phyloP scores from a whole-genome alignment of 2,113 vertebrate genomes.

The Lycaon pictus region DNA sequence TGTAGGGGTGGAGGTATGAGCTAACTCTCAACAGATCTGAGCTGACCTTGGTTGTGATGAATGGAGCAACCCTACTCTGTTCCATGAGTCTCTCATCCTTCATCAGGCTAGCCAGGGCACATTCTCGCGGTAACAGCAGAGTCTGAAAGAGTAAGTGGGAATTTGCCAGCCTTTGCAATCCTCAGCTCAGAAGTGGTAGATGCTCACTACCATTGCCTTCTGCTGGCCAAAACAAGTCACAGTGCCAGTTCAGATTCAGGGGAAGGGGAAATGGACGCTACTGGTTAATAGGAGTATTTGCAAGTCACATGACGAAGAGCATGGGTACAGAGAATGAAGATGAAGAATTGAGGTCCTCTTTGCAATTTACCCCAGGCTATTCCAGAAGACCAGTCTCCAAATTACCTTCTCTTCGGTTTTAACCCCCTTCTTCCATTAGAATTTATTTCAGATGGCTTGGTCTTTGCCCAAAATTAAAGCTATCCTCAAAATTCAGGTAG shows the following conservation, averaged over 20 bases:
- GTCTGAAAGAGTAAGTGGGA: not conserved
- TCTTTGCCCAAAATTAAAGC: slow-evolving; percentile 9
- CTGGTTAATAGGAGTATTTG: not conserved
- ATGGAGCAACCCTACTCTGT: not conserved
- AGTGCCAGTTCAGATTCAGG: not conserved
- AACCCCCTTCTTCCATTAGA: not conserved
- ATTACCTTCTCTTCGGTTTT: not conserved
- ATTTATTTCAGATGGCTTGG: slow-evolving; percentile 6
- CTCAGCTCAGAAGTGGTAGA: not conserved
- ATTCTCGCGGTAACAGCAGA: not conserved
- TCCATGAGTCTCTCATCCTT: not conserved
- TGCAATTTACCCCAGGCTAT: not conserved
- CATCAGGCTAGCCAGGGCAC: not conserved
- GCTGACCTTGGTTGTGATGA: not conserved
- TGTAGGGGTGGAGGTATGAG: not conserved
- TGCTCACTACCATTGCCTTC: not conserved
- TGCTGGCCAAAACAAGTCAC: not conserved
- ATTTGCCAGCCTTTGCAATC: not conserved
- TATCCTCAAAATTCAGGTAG: not conserved
- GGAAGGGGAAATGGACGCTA: not conserved
- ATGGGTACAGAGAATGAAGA: not conserved
- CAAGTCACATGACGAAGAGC: not conserved
- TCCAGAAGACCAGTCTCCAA: not conserved
- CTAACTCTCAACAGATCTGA: not conserved
- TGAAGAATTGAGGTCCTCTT: not conserved